Conservation (phyloP, 2,113 vertebrate genomes). For the Ciconia boyciana region DNA sequence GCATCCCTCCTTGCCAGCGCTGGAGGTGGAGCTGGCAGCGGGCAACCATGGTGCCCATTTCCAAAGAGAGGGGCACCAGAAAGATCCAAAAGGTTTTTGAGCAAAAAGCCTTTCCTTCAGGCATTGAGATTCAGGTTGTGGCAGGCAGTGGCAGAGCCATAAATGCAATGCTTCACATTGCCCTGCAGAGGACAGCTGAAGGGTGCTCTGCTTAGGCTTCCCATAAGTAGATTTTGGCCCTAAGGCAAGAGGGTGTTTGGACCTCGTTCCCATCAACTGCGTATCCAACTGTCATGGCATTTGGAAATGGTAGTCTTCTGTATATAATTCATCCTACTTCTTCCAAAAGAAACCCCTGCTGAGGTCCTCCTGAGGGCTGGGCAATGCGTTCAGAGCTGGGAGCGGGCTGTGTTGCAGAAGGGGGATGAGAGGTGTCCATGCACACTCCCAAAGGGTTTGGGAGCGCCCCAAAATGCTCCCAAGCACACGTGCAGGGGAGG, state of each 20-base stretch:
- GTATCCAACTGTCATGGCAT: neutral
- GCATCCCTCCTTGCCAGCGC: neutral
- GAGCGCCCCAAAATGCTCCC: neutral
- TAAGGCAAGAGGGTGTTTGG: neutral
- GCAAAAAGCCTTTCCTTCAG: neutral
- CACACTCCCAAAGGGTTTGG: accelerated
- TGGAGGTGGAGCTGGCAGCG: neutral
- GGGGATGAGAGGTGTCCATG: neutral
- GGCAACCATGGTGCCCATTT: accelerated
- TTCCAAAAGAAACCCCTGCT: neutral
- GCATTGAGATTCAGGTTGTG: neutral
- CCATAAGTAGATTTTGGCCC: neutral
- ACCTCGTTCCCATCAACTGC: neutral
- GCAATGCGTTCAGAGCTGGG: neutral
- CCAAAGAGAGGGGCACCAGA: neutral
- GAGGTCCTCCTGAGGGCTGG: neutral
- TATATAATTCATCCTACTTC: neutral
- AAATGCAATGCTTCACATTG: neutral
- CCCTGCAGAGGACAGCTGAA: neutral
- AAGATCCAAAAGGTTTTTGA: neutral
- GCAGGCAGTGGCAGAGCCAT: neutral
- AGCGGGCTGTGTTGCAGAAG: neutral
- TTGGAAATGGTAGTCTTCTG: neutral
- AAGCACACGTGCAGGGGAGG: accelerated
- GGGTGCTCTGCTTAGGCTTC: neutral